Evolutionary conservation across 2,888 invertebrate genomes (phyloP).

Genomic region (Pandemis corylana): DNA sequence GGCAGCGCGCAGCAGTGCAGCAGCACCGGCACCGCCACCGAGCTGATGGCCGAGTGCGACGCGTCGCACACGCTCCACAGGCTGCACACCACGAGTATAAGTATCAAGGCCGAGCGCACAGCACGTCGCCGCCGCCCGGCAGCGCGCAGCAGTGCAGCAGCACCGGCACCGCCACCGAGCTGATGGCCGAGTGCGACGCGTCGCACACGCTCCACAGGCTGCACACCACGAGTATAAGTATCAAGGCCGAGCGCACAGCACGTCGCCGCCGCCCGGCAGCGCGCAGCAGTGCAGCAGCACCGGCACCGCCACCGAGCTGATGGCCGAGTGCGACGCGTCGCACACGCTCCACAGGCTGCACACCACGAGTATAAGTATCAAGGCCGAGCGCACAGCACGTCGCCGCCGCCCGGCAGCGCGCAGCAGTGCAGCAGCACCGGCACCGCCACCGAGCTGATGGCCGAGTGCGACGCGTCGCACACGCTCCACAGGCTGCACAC

Average conservation of each 20-base stretch:
- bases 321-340: slow-evolving; percentile 96
- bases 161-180: slow-evolving; percentile 96
- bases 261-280: slow-evolving; percentile 96
- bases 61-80: slow-evolving; percentile 97
- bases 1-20: slow-evolving; percentile 98
- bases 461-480: slow-evolving; percentile 96
- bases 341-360: slow-evolving; percentile 95
- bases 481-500: slow-evolving; percentile 94
- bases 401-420: slow-evolving; percentile 96
- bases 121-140: slow-evolving; percentile 96
- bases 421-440: slow-evolving; percentile 97
- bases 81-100: slow-evolving; percentile 81
- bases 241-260: too few relatives aligned
- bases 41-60: slow-evolving; percentile 96
- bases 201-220: slow-evolving; percentile 97
- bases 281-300: slow-evolving; percentile 97
- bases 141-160: slow-evolving; percentile 97
- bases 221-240: slow-evolving; percentile 30
- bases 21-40: slow-evolving; percentile 95
- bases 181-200: slow-evolving; percentile 96
- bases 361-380: too few relatives aligned
- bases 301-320: slow-evolving; percentile 96
- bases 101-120: too few relatives aligned
- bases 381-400: too few relatives aligned
- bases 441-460: slow-evolving; percentile 96